Conservation (phyloP, 2,888 invertebrate genomes). For the Ormyrus nitidulus region DNA sequence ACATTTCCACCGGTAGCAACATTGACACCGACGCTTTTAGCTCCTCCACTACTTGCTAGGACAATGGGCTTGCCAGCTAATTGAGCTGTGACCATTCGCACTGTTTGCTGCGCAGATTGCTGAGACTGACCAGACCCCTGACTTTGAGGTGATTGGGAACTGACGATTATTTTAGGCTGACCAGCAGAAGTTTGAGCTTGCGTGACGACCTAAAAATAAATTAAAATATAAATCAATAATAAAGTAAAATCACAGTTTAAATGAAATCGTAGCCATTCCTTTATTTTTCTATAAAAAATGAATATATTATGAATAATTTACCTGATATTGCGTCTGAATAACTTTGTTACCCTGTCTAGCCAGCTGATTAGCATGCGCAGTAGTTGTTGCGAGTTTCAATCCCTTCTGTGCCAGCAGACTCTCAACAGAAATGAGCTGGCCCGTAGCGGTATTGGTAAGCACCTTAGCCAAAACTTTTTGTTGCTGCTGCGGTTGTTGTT, state of each 20-base stretch:
- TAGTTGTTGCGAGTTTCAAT: slow-evolving; percentile 69
- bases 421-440: slow-evolving; percentile 79
- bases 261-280: background rate
- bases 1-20: slow-evolving; percentile 67
- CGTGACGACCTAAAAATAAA: slow-evolving; percentile 66
- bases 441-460: slow-evolving; percentile 81
- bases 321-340: slow-evolving; percentile 73
- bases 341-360: slow-evolving; percentile 72
- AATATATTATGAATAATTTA: slow-evolving; percentile 48
- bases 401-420: slow-evolving; percentile 78
- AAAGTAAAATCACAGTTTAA: background rate
- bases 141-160: slow-evolving; percentile 68
- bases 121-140: slow-evolving; percentile 60
- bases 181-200: slow-evolving; percentile 70
- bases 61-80: slow-evolving; percentile 73
- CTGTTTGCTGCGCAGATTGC: slow-evolving; percentile 66
- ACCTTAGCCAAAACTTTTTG: slow-evolving; percentile 83
- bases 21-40: slow-evolving; percentile 70
- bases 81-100: slow-evolving; percentile 74
- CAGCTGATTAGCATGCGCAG: slow-evolving; percentile 67
- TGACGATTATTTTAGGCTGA: slow-evolving; percentile 70
- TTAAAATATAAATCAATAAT: too few species aligned
- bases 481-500: slow-evolving; percentile 73
- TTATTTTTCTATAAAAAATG: background rate
- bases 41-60: slow-evolving; percentile 71